phyloP scores from a whole-genome alignment of 2,797 vertebrate species.

The Trematocara caparti region DNA sequence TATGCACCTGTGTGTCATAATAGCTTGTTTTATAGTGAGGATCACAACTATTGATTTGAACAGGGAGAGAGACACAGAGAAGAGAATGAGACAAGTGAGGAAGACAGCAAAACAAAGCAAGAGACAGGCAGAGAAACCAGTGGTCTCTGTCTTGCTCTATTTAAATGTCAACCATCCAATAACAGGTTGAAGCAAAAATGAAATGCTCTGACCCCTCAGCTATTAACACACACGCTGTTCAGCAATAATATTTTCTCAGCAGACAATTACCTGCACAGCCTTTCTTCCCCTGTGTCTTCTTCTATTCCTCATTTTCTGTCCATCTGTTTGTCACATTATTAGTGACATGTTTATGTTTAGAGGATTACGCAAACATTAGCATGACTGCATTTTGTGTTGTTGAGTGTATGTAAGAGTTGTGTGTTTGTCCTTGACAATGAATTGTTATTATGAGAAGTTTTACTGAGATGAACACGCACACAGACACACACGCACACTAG shows the following conservation, averaged over 20 bases:
- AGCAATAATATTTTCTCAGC: constrained; percentile 46
- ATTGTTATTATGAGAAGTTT: constrained; percentile 51
- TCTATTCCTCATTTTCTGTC: background rate
- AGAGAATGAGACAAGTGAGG: constrained; percentile 15
- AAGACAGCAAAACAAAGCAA: constrained; percentile 3
- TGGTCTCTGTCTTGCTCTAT: constrained; percentile 36
- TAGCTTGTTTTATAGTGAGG: constrained; percentile 58
- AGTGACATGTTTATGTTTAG: constrained; percentile 41
- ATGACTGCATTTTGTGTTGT: constrained; percentile 2
- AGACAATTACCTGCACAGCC: constrained; percentile 36
- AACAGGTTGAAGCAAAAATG: constrained; percentile 58
- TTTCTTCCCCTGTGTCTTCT: background rate
- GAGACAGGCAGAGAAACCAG: constrained; percentile 1
- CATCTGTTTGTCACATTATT: constrained; percentile 15
- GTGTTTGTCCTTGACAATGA: constrained; percentile 47
- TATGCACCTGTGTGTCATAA: constrained; percentile 15
- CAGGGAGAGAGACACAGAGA: constrained; percentile 13
- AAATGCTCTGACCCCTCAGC: constrained; percentile 62
- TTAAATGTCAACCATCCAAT: constrained; percentile 71
- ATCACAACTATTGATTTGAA: constrained; percentile 63
- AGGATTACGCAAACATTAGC: constrained; percentile 12
- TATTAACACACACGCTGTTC: constrained; percentile 17
- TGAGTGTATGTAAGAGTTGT: background rate
- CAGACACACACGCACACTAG: background rate
- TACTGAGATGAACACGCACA: constrained; percentile 21